These are phyloP conservation scores for Triplophysa dalaica DNA, from an alignment of 2,113 vertebrate genomes.

Conservation along the genomic window DNA sequence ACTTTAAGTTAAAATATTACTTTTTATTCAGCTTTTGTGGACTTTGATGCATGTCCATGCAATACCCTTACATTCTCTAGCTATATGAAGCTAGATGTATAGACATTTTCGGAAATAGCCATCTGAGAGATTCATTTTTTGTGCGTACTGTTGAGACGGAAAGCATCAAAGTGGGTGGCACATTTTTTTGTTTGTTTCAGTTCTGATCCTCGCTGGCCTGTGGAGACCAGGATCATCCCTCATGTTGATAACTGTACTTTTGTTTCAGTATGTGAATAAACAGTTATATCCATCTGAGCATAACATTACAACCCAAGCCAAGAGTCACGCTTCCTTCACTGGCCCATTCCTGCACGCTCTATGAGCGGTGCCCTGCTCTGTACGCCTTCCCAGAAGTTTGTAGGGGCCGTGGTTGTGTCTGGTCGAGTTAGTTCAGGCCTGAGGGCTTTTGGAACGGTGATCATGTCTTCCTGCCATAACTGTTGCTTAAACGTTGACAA, in stretches of 20 bases:
- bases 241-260: constrained; percentile 11
- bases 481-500: constrained; percentile 17
- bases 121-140: not conserved
- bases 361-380: constrained; percentile 18
- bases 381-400: constrained; percentile 46
- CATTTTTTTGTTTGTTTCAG: constrained; percentile 9
- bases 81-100: not conserved
- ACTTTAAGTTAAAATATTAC: no score
- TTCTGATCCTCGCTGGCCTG: constrained; percentile 14
- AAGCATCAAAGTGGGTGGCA: constrained; percentile 21
- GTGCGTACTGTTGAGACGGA: not conserved
- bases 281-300: constrained; percentile 25
- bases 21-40: not conserved
- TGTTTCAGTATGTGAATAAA: constrained; percentile 27
- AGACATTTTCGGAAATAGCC: not conserved
- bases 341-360: constrained; percentile 24
- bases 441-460: constrained; percentile 23
- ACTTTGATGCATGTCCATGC: constrained; percentile 1
- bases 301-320: constrained; percentile 16
- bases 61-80: not conserved
- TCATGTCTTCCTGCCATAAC: constrained; percentile 1
- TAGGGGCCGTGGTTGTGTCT: constrained; percentile 20
- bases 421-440: constrained; percentile 28
- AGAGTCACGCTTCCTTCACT: constrained; percentile 31
- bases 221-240: not conserved